Conservation (phyloP, 2,113 vertebrate genomes). For the Anarhynchus alexandrinus region DNA sequence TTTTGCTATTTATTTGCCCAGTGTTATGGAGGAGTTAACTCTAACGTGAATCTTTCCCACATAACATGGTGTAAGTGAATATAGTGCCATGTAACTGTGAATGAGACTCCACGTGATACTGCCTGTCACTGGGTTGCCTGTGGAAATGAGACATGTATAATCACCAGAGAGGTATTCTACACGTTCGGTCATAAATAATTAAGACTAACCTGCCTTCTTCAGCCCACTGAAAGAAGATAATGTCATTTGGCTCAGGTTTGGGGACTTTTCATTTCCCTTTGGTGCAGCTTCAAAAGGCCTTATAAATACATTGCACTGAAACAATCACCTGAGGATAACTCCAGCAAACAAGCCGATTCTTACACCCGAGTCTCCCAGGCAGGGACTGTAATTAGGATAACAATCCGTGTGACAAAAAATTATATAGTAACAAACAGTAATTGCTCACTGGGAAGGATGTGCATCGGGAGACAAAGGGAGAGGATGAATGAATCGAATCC, state of each 20-base stretch:
- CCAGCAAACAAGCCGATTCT: background rate
- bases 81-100: background rate
- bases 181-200: constrained; percentile 47
- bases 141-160: background rate
- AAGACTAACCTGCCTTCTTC: constrained; percentile 27
- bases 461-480: background rate
- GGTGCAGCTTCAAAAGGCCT: constrained; percentile 17
- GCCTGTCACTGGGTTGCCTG: background rate
- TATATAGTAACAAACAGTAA: background rate
- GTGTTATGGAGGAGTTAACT: background rate
- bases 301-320: constrained; percentile 18
- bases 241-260: constrained; percentile 8
- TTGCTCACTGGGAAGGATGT: background rate
- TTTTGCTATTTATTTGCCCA: background rate
- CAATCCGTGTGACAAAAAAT: background rate
- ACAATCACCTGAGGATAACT: constrained; percentile 13
- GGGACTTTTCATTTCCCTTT: background rate
- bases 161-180: background rate
- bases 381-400: constrained; percentile 5
- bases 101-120: background rate
- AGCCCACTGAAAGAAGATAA: background rate
- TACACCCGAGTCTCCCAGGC: background rate
- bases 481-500: background rate
- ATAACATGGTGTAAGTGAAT: background rate
- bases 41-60: background rate